phyloP scores from a whole-genome alignment of 2,888 invertebrate species.

The Diplolepis rosae region DNA sequence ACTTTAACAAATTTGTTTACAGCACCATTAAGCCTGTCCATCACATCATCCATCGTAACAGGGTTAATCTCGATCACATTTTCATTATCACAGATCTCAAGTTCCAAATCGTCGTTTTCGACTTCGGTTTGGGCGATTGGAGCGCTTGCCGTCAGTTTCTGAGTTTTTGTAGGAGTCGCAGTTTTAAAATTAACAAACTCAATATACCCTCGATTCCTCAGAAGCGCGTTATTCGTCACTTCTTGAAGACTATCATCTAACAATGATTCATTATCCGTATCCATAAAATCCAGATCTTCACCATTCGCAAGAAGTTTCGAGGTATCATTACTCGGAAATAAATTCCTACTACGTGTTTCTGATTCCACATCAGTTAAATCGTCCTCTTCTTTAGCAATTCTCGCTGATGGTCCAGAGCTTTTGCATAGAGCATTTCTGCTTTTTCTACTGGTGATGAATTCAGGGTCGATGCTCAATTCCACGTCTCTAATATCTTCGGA shows the following conservation, averaged over 20 bases:
- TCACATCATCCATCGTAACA: constrained; percentile 67
- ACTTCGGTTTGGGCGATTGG: constrained; percentile 67
- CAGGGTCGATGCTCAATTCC: constrained; percentile 78
- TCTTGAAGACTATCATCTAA: constrained; percentile 79
- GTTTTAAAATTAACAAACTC: constrained; percentile 77
- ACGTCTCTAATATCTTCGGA: constrained; percentile 84
- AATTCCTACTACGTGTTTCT: constrained; percentile 27
- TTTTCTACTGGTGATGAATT: constrained; percentile 65
- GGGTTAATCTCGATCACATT: constrained; percentile 69
- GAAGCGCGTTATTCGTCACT: constrained; percentile 75
- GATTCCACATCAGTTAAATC: neutral
- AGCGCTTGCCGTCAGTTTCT: constrained; percentile 49
- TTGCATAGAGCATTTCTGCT: constrained; percentile 41
- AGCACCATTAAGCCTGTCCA: constrained; percentile 60
- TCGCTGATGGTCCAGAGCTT: constrained; percentile 41
- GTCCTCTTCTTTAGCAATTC: constrained; percentile 60
- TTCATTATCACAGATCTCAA: constrained; percentile 51
- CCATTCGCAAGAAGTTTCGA: constrained; percentile 74
- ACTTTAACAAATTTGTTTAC: constrained; percentile 33
- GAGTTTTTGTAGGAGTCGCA: constrained; percentile 37
- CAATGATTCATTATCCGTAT: constrained; percentile 88
- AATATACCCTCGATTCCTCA: constrained; percentile 81
- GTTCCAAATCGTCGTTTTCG: constrained; percentile 65
- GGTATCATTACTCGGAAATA: constrained; percentile 58
- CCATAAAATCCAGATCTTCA: constrained; percentile 90